phyloP scores from a whole-genome alignment of 2,888 invertebrate genomes.

The Unio pictorum region DNA sequence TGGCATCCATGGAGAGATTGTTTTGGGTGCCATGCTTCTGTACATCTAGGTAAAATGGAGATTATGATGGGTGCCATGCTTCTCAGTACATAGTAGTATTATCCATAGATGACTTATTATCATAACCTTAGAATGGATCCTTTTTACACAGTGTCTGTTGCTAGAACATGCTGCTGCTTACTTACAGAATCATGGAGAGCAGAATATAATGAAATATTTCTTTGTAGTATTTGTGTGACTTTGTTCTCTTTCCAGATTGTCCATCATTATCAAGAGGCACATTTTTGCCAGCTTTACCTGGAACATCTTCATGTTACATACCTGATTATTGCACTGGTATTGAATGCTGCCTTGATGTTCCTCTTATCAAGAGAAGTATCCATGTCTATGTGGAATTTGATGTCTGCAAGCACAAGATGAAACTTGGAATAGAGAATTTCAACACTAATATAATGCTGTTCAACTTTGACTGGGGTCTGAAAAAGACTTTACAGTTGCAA shows the following conservation, averaged over 20 bases:
- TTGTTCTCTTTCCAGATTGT: conserved; percentile 18
- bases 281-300: conserved; percentile 14
- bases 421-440: conserved; percentile 15
- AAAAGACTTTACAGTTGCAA: background rate
- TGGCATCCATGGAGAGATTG: too few species aligned
- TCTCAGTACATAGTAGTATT: too few species aligned
- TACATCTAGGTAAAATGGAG: too few species aligned
- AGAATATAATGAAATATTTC: too few species aligned
- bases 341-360: conserved; percentile 32
- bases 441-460: conserved; percentile 3
- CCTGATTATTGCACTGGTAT: conserved; percentile 21
- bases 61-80: too few species aligned
- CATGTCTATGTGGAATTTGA: conserved; percentile 24
- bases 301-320: conserved; percentile 20
- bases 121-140: too few species aligned
- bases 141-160: too few species aligned
- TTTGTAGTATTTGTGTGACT: too few species aligned
- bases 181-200: too few species aligned
- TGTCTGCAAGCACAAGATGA: conserved; percentile 22
- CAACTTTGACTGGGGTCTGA: background rate
- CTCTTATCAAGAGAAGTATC: conserved; percentile 19
- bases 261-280: background rate
- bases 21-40: too few species aligned
- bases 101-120: too few species aligned
- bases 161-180: too few species aligned